Conservation (phyloP, 2,888 invertebrate species). For the Acleris holmiana region DNA sequence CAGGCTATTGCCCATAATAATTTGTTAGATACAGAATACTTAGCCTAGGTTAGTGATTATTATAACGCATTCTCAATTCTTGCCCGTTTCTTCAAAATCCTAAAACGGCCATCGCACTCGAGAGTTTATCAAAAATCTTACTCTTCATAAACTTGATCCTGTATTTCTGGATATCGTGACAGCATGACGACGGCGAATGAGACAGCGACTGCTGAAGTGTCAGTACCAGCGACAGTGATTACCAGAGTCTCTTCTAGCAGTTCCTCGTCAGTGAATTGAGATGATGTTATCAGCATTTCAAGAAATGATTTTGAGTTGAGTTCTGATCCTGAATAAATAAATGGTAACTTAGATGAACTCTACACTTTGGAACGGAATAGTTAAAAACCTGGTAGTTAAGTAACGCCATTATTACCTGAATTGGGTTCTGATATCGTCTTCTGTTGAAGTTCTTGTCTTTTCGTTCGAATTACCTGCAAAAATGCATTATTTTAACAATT, state of each 20-base stretch:
- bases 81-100: too few relatives aligned
- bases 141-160: constrained; percentile 44
- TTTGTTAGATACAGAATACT: too few relatives aligned
- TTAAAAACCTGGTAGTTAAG: too few relatives aligned
- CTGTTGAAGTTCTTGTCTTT: constrained; percentile 13
- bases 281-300: constrained; percentile 33
- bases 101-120: too few relatives aligned
- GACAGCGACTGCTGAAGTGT: constrained; percentile 37
- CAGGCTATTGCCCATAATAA: too few relatives aligned
- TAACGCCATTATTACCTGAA: constrained; percentile 5
- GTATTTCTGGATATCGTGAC: constrained; percentile 40
- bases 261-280: constrained; percentile 27
- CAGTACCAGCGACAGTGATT: constrained; percentile 38
- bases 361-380: too few relatives aligned
- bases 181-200: constrained; percentile 37
- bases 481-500: neutral
- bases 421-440: neutral
- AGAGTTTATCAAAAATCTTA: constrained; percentile 41
- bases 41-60: too few relatives aligned
- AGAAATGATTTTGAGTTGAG: constrained; percentile 26
- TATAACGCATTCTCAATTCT: too few relatives aligned
- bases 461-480: constrained; percentile 27
- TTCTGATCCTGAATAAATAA: neutral
- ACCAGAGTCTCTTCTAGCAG: constrained; percentile 38
- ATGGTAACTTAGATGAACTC: neutral